Evolutionary conservation across 2,888 invertebrate genomes (phyloP).

Genomic region (Acleris literana): DNA sequence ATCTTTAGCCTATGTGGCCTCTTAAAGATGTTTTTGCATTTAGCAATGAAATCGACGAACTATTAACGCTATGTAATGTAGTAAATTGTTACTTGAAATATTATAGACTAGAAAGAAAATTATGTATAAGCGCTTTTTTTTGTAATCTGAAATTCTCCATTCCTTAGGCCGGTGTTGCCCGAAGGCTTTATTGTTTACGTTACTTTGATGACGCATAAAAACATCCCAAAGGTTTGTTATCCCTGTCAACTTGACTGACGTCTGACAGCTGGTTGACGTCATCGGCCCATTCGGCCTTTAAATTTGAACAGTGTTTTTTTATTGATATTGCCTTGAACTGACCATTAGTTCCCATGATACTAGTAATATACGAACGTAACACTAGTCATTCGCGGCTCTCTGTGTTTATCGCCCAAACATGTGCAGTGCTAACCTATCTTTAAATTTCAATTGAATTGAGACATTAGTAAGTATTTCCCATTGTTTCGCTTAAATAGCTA

Average conservation of each 20-base stretch:
- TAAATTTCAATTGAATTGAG: conserved; percentile 14
- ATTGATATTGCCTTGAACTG: conserved; percentile 30
- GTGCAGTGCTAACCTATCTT: conserved; percentile 21
- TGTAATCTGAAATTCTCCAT: no score
- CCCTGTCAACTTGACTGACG: conserved; percentile 20
- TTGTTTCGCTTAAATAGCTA: conserved; percentile 37
- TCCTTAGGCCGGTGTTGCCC: no score
- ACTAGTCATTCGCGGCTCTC: background rate
- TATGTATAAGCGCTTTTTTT: no score
- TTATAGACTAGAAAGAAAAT: no score
- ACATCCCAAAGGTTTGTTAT: conserved; percentile 16
- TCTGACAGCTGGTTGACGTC: conserved; percentile 18
- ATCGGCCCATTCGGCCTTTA: conserved; percentile 29
- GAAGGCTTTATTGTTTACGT: background rate
- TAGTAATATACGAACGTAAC: conserved; percentile 2
- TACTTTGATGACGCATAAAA: background rate
- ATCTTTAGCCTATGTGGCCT: no score
- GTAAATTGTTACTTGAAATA: no score
- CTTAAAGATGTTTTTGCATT: no score
- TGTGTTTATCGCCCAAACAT: conserved; percentile 4
- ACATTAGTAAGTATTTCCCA: conserved; percentile 42
- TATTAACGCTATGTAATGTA: no score
- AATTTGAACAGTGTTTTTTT: conserved; percentile 26
- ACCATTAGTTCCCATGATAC: conserved; percentile 22
- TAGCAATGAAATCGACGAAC: no score